phyloP scores from a whole-genome alignment of 2,113 vertebrate genomes.

The Oenanthe melanoleuca region DNA sequence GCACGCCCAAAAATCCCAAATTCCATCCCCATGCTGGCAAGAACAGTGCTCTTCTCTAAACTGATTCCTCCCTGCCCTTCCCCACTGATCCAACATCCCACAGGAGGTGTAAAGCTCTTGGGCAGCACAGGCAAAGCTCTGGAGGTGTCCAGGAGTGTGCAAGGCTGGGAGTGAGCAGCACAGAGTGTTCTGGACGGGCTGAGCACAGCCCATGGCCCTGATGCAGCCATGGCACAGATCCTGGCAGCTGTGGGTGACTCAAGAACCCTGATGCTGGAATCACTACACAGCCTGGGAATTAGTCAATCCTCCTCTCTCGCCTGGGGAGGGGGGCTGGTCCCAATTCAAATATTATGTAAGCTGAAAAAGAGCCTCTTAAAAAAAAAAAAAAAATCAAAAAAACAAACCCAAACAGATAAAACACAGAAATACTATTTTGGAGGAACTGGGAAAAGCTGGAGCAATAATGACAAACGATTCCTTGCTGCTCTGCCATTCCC shows the following conservation, averaged over 20 bases:
- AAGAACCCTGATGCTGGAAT: not conserved
- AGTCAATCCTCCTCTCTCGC: constrained; percentile 26
- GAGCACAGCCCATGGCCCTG: not conserved
- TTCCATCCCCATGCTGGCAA: fast-evolving
- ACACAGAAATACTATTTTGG: not conserved
- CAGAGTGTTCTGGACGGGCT: not conserved
- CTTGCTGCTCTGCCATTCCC: not conserved
- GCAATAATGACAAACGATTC: fast-evolving
- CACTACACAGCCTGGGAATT: not conserved
- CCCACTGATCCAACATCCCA: not conserved
- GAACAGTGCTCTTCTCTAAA: not conserved
- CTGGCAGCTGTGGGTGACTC: constrained; percentile 18
- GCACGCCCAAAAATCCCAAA: not conserved
- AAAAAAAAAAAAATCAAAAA: not conserved
- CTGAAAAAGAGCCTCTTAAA: not conserved
- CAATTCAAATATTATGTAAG: constrained; percentile 21
- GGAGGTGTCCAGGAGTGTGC: not conserved
- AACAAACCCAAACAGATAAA: not conserved
- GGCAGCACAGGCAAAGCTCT: not conserved
- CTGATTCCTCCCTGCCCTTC: not conserved
- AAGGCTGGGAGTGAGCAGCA: not conserved
- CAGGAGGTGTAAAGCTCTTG: fast-evolving
- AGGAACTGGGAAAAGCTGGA: not conserved
- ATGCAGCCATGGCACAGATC: not conserved
- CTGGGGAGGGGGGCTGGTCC: not conserved